Conservation (phyloP, 2,797 vertebrate species). For the Gephyroberyx darwinii region DNA sequence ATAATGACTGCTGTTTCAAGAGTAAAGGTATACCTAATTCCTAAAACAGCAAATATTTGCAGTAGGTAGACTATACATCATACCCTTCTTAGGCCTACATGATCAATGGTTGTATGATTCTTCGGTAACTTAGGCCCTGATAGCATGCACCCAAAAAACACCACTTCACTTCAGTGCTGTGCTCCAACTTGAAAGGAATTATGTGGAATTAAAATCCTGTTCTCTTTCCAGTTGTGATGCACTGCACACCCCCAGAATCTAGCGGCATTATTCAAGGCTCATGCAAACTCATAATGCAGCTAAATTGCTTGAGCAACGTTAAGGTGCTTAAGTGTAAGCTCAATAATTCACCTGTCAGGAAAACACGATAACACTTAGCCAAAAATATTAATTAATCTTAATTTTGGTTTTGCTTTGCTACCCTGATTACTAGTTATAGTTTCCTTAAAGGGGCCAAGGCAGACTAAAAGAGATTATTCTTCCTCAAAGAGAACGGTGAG, state of each 20-base stretch:
- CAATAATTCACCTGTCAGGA: slow-evolving; percentile 56
- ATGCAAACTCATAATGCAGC: slow-evolving; percentile 58
- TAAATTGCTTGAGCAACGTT: slow-evolving; percentile 57
- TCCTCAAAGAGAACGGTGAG: slow-evolving; percentile 50
- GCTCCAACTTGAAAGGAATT: slow-evolving; percentile 28
- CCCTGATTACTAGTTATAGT: slow-evolving; percentile 46
- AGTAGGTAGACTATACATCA: not conserved
- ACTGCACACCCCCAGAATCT: slow-evolving; percentile 23
- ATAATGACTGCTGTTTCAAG: not conserved
- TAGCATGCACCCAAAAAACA: slow-evolving; percentile 3
- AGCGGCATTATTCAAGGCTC: slow-evolving; percentile 52
- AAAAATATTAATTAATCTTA: slow-evolving; percentile 49
- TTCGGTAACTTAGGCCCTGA: slow-evolving; percentile 12
- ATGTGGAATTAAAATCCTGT: slow-evolving; percentile 35
- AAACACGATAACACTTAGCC: slow-evolving; percentile 52
- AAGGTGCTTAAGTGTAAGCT: slow-evolving; percentile 53
- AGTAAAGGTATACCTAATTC: not conserved
- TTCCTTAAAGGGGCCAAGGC: slow-evolving; percentile 19
- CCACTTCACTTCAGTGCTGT: slow-evolving; percentile 5
- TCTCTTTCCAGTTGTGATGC: slow-evolving; percentile 25
- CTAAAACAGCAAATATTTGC: slow-evolving; percentile 24
- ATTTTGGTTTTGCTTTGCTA: slow-evolving; percentile 39
- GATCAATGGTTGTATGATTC: not conserved
- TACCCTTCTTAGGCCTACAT: slow-evolving; percentile 8
- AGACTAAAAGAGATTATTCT: slow-evolving; percentile 45